A percentile compares a stretch with the other conserved stretches of the same genome.
Conservation (phyloP, 2,888 invertebrate genomes). For the Oscheius sp. region DNA sequence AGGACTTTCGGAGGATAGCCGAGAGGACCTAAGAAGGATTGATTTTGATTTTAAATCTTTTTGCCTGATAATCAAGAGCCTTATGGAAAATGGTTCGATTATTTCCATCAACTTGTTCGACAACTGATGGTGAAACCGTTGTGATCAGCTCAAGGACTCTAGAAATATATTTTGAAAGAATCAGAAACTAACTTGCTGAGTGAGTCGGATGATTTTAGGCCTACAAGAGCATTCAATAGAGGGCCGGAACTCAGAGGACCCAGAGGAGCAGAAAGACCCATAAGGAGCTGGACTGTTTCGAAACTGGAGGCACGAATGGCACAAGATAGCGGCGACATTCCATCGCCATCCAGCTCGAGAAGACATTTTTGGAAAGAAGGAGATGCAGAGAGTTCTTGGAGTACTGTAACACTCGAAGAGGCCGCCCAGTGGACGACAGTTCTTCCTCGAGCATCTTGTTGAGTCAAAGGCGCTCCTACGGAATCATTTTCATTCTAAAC, state of each 20-base stretch:
- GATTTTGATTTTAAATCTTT: background rate
- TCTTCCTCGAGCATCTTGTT: conserved; percentile 28
- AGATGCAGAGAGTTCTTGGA: conserved; percentile 29
- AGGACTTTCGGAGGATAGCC: conserved; percentile 8
- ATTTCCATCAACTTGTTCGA: conserved; percentile 26
- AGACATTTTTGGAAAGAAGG: conserved; percentile 27
- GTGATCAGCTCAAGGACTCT: conserved; percentile 28
- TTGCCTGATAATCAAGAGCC: conserved; percentile 16
- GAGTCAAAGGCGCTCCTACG: conserved; percentile 25
- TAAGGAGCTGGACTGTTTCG: conserved; percentile 27
- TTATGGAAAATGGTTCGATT: conserved; percentile 27
- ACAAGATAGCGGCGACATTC: conserved; percentile 24
- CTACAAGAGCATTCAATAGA: conserved; percentile 27
- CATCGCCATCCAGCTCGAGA: conserved; percentile 21
- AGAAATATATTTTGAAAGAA: background rate
- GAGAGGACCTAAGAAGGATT: conserved; percentile 16
- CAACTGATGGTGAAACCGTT: conserved; percentile 26
- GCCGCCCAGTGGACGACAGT: conserved; percentile 33
- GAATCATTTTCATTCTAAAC: too few species aligned
- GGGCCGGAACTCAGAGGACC: conserved; percentile 29
- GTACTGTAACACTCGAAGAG: conserved; percentile 7
- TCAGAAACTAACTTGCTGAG: conserved; percentile 3
- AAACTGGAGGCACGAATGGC: conserved; percentile 28
- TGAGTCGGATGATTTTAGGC: conserved; percentile 14
- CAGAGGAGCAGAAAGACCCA: conserved; percentile 30